Conservation (phyloP, 1,140 invertebrate species). For the Ruditapes philippinarum region DNA sequence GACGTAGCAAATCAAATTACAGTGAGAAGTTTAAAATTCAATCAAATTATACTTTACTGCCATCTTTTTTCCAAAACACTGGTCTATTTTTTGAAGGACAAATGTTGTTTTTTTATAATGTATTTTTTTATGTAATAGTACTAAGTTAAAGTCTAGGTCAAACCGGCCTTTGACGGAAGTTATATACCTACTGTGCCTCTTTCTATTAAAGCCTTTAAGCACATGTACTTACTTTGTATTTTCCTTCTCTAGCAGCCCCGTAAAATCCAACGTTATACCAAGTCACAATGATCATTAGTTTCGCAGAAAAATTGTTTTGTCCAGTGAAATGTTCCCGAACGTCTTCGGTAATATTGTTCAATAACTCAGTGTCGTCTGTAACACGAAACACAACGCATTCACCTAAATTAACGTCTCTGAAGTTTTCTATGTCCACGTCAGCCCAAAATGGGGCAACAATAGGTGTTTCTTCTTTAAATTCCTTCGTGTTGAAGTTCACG, state of each 20-base stretch:
- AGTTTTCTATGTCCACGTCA: slow-evolving; percentile 74
- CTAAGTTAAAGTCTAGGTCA: too few species aligned
- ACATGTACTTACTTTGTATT: slow-evolving; percentile 66
- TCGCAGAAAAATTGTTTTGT: slow-evolving; percentile 69
- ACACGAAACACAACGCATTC: slow-evolving; percentile 65
- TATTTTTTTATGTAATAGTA: too few species aligned
- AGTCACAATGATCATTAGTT: slow-evolving; percentile 76
- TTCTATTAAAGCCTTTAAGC: too few species aligned
- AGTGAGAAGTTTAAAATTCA: too few species aligned
- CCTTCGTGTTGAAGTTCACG: slow-evolving; percentile 56
- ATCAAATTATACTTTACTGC: too few species aligned
- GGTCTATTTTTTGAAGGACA: too few species aligned
- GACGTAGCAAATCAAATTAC: too few species aligned
- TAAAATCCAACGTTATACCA: slow-evolving; percentile 80
- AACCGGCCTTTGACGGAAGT: too few species aligned
- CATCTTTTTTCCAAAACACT: too few species aligned
- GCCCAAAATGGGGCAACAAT: slow-evolving; percentile 80
- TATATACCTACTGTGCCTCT: too few species aligned
- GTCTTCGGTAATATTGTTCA: slow-evolving; percentile 66
- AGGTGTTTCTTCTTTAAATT: slow-evolving; percentile 59
- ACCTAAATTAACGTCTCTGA: slow-evolving; percentile 47
- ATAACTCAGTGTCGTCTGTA: slow-evolving; percentile 45
- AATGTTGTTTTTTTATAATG: too few species aligned
- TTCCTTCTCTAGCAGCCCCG: slow-evolving; percentile 66
- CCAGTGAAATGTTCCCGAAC: slow-evolving; percentile 68